Base-by-base conservation (phyloP, 2,113 vertebrate genomes). In the Nanorana parkeri region DNA sequence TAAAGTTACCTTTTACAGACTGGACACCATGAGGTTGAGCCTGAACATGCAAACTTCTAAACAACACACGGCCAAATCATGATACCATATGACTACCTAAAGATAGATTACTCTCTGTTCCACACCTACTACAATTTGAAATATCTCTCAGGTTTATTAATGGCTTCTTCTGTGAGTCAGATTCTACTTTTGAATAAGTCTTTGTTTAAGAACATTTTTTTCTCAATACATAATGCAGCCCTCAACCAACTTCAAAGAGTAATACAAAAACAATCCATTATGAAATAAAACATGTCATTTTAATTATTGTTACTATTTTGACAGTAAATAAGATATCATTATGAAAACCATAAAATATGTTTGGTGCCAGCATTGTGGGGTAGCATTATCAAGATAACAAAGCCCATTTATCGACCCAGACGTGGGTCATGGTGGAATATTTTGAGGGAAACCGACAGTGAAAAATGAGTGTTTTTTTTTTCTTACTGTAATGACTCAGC, bases 391-490 rank as follows among this genome's bases (percentile, higher is more conserved):
- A 47, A 47, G 41, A 47, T 47, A 47, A 47, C 41, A 47, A 47
- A 47, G 13, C 21, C 32, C 8, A 13, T 21, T 26, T 51, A 26
- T 60, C 36, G 16, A 77, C 23, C 61, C 75, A 77, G 75, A 77
- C 65, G 75, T 77, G 36, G 20, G 11, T 28, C 47, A 23, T 13
- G 24, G 32, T 79, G 52, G 20, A 32, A 79, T 58, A 68, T 36
- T 68, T 19, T 23, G 29, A 36, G 58, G 56, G 26, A 56, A 36
- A 60, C 15, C 17, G 65, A 60, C 77, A 68, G 23, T 60, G 77
- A 68, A 36, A 60, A 78, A 79, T 67, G 23, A 68, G 51, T 24
- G 52, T 17, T 23, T 56, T 78, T 68, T 29, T 19, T 54, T 17
- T 41, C 23, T 36, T 36, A 36, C 21, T 21, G 36, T 68, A 56